Evolutionary conservation across 2,113 vertebrate species (phyloP).

Genomic region (Halichoeres trimaculatus): DNA sequence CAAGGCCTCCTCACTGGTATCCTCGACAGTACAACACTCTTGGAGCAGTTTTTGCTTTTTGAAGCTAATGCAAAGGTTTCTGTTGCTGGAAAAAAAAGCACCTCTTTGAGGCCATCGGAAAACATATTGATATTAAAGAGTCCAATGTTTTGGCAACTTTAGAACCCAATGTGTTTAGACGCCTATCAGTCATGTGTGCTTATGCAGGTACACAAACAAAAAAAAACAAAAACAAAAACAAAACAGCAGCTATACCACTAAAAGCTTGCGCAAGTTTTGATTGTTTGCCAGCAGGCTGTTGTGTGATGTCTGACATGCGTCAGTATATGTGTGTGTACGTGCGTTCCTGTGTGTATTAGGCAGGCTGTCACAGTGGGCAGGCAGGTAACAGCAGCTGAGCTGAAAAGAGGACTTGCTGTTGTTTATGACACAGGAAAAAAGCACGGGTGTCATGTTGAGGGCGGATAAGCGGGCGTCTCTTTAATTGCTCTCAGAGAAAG

Average conservation of each 20-base stretch:
- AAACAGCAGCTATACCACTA: background rate
- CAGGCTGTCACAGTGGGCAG: constrained; percentile 39
- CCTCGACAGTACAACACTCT: background rate
- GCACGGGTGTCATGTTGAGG: constrained; percentile 58
- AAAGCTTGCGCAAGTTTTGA: background rate
- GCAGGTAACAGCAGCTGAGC: constrained; percentile 44
- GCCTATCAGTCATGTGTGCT: background rate
- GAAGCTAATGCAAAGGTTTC: background rate
- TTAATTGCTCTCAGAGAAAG: constrained; percentile 63
- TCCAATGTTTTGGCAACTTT: background rate
- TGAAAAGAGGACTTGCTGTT: constrained; percentile 48
- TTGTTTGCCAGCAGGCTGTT: constrained; percentile 13
- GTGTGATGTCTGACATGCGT: constrained; percentile 20
- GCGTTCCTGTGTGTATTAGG: constrained; percentile 27
- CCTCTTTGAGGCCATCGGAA: no score
- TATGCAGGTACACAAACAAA: constrained; percentile 14
- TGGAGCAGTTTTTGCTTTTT: background rate
- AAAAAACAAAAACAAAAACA: background rate
- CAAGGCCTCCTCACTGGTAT: background rate
- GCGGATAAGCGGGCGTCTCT: constrained; percentile 59
- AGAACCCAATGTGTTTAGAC: background rate
- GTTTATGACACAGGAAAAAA: constrained; percentile 61
- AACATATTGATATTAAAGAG: background rate
- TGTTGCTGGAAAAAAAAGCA: background rate
- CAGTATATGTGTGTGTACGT: background rate